Conservation (phyloP, 2,888 invertebrate species). For the Trissolcus japonicus region DNA sequence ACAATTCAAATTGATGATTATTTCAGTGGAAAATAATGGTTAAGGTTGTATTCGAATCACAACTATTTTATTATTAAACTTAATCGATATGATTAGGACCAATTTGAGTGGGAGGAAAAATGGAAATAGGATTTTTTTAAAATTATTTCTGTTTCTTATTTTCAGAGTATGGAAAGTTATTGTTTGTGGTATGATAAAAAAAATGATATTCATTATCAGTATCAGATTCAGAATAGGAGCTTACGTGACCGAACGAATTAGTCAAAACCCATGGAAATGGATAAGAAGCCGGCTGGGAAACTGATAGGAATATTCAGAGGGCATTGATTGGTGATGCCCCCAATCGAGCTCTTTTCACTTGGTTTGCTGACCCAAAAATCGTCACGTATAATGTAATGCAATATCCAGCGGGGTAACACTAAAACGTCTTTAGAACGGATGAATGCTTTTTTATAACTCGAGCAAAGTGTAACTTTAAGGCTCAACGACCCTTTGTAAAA, state of each 20-base stretch:
- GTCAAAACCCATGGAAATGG: slow-evolving; percentile 31
- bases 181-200: too few species aligned
- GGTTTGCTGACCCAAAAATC: slow-evolving; percentile 53
- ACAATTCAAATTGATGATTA: too few species aligned
- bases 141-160: background rate
- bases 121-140: too few species aligned
- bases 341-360: slow-evolving; percentile 40
- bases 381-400: slow-evolving; percentile 45
- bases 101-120: too few species aligned
- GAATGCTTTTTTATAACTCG: slow-evolving; percentile 48
- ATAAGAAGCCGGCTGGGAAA: slow-evolving; percentile 19
- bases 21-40: too few species aligned
- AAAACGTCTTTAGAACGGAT: slow-evolving; percentile 49
- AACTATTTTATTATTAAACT: too few species aligned
- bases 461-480: slow-evolving; percentile 28
- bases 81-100: too few species aligned
- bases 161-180: slow-evolving; percentile 14
- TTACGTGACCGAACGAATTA: slow-evolving; percentile 37
- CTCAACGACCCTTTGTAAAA: slow-evolving; percentile 29
- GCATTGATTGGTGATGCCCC: slow-evolving; percentile 48
- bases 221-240: slow-evolving; percentile 27
- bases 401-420: slow-evolving; percentile 31
- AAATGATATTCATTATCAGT: slow-evolving; percentile 11
- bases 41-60: too few species aligned
- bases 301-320: slow-evolving; percentile 54